Base-by-base conservation (phyloP, 2,113 vertebrate genomes). In the Symphodus melops region DNA sequence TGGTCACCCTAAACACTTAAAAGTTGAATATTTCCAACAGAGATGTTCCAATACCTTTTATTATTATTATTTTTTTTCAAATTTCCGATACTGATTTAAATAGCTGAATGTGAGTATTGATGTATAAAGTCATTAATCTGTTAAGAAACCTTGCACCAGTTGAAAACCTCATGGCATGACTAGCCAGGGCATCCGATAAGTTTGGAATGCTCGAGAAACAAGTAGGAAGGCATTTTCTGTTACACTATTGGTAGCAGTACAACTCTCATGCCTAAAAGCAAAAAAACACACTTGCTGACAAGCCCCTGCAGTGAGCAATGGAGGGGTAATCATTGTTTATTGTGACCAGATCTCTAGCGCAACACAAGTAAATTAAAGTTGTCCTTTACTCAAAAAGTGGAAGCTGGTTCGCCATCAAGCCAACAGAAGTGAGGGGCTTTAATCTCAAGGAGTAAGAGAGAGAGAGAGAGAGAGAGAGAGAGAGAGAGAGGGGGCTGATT, bases 401-500 rank as follows among this genome's bases (percentile, higher is more conserved):
- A 73, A 63, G 66, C 74, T 11, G 64, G 67, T 77, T 83, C 60
- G 25, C 68, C 65, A 48, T 48, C 20, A n/a, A 80, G 77, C 71
- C 59, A 19, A 69, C 64, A 70, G 66, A 10, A 20, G 58, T 60
- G 72, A 72, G 80, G 21, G 49, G 44, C 61, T 86, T 77, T 86
- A 85, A 82, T 81, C 82, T 69, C 76, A 60, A 10, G 28, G 64
- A 46, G 42, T 28, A 46, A 17, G 17, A 19, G 64, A 41, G 44
- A 63, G 9, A 2, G 79, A 20, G 49, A 62, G 28, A 48, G 61
- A 33, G 36, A 49, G 54, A 54, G 53, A n/a, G n/a, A 20, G 49
- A 62, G 28, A 48, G 61, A 33, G 36, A 49, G 54, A 54, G 53
- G 46, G 37, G 1, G 81, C 81, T 89, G 86, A 90, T 76, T 91